Evolutionary conservation across 2,888 invertebrate species (phyloP).

Genomic region (Amblyjoppa fuscipennis): DNA sequence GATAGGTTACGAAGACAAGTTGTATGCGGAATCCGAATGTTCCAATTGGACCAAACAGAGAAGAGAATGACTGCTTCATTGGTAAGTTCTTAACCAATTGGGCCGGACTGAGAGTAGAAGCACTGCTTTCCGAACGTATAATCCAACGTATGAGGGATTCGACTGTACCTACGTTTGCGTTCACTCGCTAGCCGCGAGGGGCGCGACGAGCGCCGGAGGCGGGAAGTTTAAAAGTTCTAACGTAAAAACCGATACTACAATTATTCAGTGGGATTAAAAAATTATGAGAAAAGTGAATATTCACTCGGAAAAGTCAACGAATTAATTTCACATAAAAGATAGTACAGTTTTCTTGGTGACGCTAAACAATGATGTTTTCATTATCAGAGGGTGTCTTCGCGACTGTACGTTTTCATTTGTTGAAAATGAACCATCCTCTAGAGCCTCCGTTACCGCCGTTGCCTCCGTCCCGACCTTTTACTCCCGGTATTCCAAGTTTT

Average conservation of each 20-base stretch:
- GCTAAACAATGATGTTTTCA: neutral
- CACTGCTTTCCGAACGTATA: no score
- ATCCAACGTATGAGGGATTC: no score
- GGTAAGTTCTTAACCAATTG: no score
- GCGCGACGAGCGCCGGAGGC: no score
- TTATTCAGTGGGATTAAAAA: neutral
- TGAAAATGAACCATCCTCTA: conserved; percentile 1
- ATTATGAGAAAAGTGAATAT: neutral
- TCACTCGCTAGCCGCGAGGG: no score
- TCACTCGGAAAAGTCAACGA: neutral
- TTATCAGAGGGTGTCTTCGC: neutral
- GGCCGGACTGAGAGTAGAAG: no score
- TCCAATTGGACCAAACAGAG: no score
- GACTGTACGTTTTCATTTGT: conserved; percentile 68
- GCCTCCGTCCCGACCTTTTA: conserved; percentile 63
- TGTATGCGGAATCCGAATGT: no score
- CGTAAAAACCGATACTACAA: neutral
- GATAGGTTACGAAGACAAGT: no score
- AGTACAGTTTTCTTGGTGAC: neutral
- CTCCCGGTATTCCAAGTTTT: conserved; percentile 74
- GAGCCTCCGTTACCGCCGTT: conserved; percentile 17
- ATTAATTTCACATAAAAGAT: neutral
- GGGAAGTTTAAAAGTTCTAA: neutral
- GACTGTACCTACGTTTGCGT: no score
- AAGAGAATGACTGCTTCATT: no score